Evolutionary conservation across 2,797 vertebrate genomes (phyloP).

Genomic region (Echeneis naucrates): DNA sequence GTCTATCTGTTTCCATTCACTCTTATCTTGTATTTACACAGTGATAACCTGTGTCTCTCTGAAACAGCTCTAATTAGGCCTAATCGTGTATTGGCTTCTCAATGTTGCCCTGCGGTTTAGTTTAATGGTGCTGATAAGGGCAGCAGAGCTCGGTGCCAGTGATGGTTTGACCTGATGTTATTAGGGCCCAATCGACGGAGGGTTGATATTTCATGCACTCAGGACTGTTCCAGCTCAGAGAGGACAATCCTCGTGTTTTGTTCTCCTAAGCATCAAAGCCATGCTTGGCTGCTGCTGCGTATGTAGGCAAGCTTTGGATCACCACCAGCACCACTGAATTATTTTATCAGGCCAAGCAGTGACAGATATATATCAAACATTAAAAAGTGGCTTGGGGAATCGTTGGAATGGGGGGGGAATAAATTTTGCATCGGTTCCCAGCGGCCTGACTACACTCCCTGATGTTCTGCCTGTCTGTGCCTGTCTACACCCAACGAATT

Average conservation of each 20-base stretch:
- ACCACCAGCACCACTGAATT: slow-evolving; percentile 8
- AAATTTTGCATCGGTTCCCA: slow-evolving; percentile 15
- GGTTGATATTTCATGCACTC: slow-evolving; percentile 22
- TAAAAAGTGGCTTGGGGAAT: slow-evolving; percentile 5
- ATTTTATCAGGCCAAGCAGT: slow-evolving; percentile 28
- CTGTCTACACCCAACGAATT: slow-evolving; percentile 23
- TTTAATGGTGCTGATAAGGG: slow-evolving; percentile 1
- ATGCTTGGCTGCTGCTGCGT: slow-evolving; percentile 38
- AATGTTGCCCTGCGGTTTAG: not conserved
- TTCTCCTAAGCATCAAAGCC: slow-evolving; percentile 67
- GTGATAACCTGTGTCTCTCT: slow-evolving; percentile 27
- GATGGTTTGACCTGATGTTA: slow-evolving; percentile 28
- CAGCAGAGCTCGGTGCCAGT: slow-evolving; percentile 9
- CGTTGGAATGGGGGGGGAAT: not conserved
- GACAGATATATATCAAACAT: slow-evolving; percentile 30
- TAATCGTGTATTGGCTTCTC: not conserved
- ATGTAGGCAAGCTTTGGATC: slow-evolving; percentile 40
- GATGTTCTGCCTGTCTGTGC: slow-evolving; percentile 31
- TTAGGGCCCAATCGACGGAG: slow-evolving; percentile 12
- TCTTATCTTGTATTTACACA: slow-evolving; percentile 36
- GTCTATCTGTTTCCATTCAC: slow-evolving; percentile 11
- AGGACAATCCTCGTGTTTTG: slow-evolving; percentile 57
- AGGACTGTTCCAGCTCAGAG: slow-evolving; percentile 34
- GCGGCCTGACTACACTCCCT: too few relatives aligned
- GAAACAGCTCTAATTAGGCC: slow-evolving; percentile 23